These are phyloP conservation scores for Syndactyla subalaris DNA, from an alignment of 2,797 vertebrate species.

Conservation along the genomic window DNA sequence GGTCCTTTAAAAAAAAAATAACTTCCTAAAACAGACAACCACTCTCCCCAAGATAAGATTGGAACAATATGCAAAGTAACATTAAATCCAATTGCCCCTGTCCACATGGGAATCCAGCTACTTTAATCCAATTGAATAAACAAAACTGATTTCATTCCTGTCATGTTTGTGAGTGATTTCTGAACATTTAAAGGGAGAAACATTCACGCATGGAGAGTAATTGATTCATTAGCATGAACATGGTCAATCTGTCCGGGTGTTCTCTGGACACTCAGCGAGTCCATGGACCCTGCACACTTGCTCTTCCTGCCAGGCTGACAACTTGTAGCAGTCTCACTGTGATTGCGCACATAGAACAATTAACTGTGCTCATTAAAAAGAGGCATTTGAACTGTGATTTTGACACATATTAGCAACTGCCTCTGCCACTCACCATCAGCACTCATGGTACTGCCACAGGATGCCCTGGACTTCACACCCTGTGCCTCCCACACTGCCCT, in stretches of 20 bases:
- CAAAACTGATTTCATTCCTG: conserved; percentile 31
- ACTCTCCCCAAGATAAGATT: neutral
- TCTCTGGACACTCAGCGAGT: accelerated
- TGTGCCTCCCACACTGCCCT: accelerated
- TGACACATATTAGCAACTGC: accelerated
- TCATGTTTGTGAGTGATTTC: neutral
- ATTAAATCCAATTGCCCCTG: neutral
- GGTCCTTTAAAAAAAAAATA: neutral
- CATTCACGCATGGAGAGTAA: neutral
- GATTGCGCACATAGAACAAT: neutral
- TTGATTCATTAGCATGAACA: neutral
- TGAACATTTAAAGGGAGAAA: conserved; percentile 7
- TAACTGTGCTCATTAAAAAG: neutral
- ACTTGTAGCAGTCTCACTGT: neutral
- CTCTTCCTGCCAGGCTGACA: neutral
- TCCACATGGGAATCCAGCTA: conserved; percentile 6
- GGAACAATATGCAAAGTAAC: conserved; percentile 5
- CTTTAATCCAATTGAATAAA: conserved; percentile 44
- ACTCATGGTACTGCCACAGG: accelerated
- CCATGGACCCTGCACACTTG: neutral
- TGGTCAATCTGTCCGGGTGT: neutral
- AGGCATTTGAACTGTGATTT: neutral
- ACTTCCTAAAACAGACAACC: neutral
- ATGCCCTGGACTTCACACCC: too few relatives aligned
- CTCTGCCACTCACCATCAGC: accelerated